These are phyloP conservation scores for Sphaerophoria rueppellii DNA, from an alignment of 2,888 invertebrate genomes.

Conservation along the genomic window DNA sequence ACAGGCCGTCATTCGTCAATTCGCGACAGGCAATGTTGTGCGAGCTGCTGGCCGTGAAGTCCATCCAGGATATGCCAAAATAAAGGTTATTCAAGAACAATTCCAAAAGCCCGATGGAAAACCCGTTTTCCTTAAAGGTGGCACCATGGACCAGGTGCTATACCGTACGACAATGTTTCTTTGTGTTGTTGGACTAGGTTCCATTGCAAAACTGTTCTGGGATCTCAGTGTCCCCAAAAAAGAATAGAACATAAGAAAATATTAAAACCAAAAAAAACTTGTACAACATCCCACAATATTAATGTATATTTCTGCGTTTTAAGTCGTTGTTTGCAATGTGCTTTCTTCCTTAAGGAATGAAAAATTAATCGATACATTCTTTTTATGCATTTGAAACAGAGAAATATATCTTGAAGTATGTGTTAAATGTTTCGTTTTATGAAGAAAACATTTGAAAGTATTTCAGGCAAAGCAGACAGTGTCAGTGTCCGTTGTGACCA, in stretches of 20 bases:
- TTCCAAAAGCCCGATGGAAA: conserved; percentile 82
- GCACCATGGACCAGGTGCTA: conserved; percentile 82
- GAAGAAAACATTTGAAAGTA: not conserved
- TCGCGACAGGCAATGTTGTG: conserved; percentile 77
- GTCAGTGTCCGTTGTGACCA: too few relatives aligned
- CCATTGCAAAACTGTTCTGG: conserved; percentile 79
- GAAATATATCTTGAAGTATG: conserved; percentile 77
- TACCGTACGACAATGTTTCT: conserved; percentile 81
- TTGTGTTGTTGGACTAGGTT: conserved; percentile 77
- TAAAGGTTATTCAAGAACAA: conserved; percentile 75
- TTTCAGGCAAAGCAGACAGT: not conserved
- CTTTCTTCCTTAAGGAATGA: conserved; percentile 74
- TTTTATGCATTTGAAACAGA: conserved; percentile 77
- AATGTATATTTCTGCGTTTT: conserved; percentile 77
- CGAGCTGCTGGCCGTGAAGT: conserved; percentile 76
- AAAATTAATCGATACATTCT: conserved; percentile 64
- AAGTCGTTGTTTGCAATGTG: conserved; percentile 70
- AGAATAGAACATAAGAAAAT: conserved; percentile 70
- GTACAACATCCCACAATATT: conserved; percentile 19
- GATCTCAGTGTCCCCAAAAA: conserved; percentile 78
- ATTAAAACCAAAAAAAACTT: not conserved
- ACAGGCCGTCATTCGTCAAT: conserved; percentile 80
- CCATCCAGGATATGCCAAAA: conserved; percentile 77
- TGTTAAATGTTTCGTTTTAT: conserved; percentile 34
- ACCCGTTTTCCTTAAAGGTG: conserved; percentile 83